Percentiles rank a stretch among this genome's conserved stretches.
These are phyloP conservation scores for Catostomus latipinnis DNA, from an alignment of 2,797 vertebrate genomes.

Conservation along the genomic window DNA sequence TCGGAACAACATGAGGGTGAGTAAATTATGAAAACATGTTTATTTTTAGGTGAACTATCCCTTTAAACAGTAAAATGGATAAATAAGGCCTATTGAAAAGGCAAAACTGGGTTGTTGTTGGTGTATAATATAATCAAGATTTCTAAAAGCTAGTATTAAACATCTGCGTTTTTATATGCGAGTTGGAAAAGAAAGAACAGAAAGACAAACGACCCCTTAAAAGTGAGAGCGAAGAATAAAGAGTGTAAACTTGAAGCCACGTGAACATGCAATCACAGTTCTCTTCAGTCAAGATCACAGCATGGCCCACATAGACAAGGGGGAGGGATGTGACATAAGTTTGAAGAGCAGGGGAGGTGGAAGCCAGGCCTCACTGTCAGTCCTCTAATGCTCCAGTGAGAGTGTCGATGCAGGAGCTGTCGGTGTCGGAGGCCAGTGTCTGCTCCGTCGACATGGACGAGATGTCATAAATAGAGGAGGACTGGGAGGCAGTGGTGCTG, in stretches of 20 bases:
- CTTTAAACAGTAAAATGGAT: too few species aligned
- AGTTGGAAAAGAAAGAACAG: neutral
- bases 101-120: neutral
- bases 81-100: neutral
- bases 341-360: neutral
- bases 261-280: slow-evolving; percentile 21
- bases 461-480: slow-evolving; percentile 97
- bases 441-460: slow-evolving; percentile 99
- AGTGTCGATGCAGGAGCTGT: slow-evolving; percentile 97
- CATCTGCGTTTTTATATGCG: neutral
- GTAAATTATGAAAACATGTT: too few species aligned
- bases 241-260: slow-evolving; percentile 33
- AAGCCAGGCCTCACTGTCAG: slow-evolving; percentile 82
- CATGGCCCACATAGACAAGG: slow-evolving; percentile 16
- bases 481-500: slow-evolving; percentile 91
- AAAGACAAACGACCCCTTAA: neutral
- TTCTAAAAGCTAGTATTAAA: neutral
- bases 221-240: slow-evolving; percentile 4
- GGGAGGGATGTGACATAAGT: slow-evolving; percentile 15
- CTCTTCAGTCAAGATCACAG: slow-evolving; percentile 44
- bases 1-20: too few species aligned
- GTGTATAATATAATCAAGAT: neutral
- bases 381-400: slow-evolving; percentile 91
- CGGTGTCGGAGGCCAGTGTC: slow-evolving; percentile 97
- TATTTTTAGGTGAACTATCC: too few species aligned